Evolutionary conservation across 2,888 invertebrate genomes (phyloP).

Genomic region (Tridacna crocea): DNA sequence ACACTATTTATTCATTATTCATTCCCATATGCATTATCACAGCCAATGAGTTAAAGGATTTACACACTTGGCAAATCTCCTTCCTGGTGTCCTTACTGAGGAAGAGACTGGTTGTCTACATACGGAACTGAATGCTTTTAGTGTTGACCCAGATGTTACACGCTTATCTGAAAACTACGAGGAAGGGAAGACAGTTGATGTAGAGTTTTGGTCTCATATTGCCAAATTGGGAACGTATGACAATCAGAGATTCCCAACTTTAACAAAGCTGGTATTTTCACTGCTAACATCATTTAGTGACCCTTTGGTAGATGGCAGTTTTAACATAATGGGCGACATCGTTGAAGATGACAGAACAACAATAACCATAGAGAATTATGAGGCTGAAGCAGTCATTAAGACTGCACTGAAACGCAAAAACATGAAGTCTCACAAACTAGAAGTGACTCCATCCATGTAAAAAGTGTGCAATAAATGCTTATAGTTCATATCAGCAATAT

Average conservation of each 20-base stretch:
- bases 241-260: constrained; percentile 7
- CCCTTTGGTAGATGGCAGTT: constrained; percentile 28
- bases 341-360: constrained; percentile 31
- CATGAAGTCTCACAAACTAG: background rate
- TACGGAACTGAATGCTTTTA: constrained; percentile 8
- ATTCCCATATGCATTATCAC: constrained; percentile 15
- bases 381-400: constrained; percentile 30
- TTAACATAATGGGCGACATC: constrained; percentile 37
- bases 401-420: constrained; percentile 20
- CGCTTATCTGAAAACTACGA: background rate
- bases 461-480: constrained; percentile 19
- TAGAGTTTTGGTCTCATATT: constrained; percentile 12
- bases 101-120: constrained; percentile 2
- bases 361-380: constrained; percentile 30
- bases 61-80: background rate
- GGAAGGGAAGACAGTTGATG: constrained; percentile 5
- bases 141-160: constrained; percentile 16
- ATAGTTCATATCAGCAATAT: constrained; percentile 13
- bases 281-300: constrained; percentile 34
- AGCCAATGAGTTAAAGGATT: background rate
- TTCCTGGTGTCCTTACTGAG: constrained; percentile 12
- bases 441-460: constrained; percentile 24
- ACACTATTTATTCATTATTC: constrained; percentile 6
- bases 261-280: constrained; percentile 18
- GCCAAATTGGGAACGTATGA: constrained; percentile 13